Conservation (phyloP, 2,888 invertebrate species). For the Drosophila incognita region DNA sequence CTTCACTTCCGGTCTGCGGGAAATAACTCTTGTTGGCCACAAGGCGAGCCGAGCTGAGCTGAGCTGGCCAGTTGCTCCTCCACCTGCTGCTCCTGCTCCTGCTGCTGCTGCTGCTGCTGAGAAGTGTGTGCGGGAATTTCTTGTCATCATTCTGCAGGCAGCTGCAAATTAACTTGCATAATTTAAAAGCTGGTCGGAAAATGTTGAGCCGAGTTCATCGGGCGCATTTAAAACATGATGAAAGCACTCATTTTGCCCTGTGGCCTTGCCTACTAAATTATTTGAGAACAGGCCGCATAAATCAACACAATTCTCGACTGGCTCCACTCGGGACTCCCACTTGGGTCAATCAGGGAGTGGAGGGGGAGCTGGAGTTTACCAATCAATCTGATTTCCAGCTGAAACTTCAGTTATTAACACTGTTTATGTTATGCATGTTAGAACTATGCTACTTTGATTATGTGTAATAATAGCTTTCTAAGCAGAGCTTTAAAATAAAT, state of each 20-base stretch:
- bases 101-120: background rate
- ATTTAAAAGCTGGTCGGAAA: constrained; percentile 71
- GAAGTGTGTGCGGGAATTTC: constrained; percentile 58
- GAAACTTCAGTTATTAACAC: constrained; percentile 22
- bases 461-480: background rate
- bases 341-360: constrained; percentile 39
- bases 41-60: constrained; percentile 8
- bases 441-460: constrained; percentile 5
- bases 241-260: constrained; percentile 41
- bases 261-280: constrained; percentile 65
- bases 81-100: background rate
- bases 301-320: constrained; percentile 51
- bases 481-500: background rate
- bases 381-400: constrained; percentile 45
- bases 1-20: constrained; percentile 77
- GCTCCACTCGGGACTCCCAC: constrained; percentile 9
- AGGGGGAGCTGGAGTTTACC: constrained; percentile 2
- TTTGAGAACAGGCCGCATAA: constrained; percentile 57
- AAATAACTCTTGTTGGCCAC: constrained; percentile 72
- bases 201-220: constrained; percentile 66
- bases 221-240: constrained; percentile 67
- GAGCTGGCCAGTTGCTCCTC: background rate
- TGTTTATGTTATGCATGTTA: constrained; percentile 12
- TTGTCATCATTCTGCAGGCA: constrained; percentile 74
- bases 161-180: constrained; percentile 78